Conservation (phyloP, 2,888 invertebrate species). For the Amaurobius ferox region DNA sequence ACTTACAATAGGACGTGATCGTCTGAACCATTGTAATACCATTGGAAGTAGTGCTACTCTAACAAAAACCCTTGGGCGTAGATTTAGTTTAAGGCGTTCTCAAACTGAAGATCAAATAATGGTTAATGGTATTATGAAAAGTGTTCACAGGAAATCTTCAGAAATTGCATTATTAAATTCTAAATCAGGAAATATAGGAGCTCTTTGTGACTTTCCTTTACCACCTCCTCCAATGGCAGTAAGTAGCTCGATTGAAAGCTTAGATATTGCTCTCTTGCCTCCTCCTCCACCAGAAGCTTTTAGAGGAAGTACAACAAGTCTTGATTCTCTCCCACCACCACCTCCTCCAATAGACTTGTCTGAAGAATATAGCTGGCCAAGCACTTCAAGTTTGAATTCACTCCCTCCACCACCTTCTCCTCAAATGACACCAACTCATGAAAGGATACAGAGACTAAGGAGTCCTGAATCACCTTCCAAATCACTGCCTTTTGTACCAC, state of each 20-base stretch:
- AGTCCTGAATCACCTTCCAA: slow-evolving; percentile 53
- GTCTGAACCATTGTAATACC: slow-evolving; percentile 67
- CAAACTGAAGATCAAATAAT: slow-evolving; percentile 73
- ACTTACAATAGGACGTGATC: slow-evolving; percentile 71
- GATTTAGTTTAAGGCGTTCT: slow-evolving; percentile 73
- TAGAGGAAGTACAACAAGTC: slow-evolving; percentile 66
- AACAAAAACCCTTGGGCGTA: slow-evolving; percentile 44
- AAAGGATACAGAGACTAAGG: slow-evolving; percentile 25
- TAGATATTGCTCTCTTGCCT: slow-evolving; percentile 74
- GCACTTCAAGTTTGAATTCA: slow-evolving; percentile 74
- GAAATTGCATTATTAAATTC: slow-evolving; percentile 34
- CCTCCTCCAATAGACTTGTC: slow-evolving; percentile 73
- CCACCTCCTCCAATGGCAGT: slow-evolving; percentile 84
- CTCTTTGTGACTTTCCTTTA: slow-evolving; percentile 80
- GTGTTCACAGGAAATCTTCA: slow-evolving; percentile 49
- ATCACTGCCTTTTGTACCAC: slow-evolving; percentile 49
- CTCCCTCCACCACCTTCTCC: slow-evolving; percentile 74
- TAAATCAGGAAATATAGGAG: slow-evolving; percentile 3
- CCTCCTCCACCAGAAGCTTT: slow-evolving; percentile 76
- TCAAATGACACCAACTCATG: slow-evolving; percentile 65
- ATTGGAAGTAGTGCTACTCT: slow-evolving; percentile 61
- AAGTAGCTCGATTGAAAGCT: slow-evolving; percentile 62
- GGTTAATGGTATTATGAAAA: slow-evolving; percentile 59
- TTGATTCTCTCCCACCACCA: slow-evolving; percentile 74
- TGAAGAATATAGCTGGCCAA: slow-evolving; percentile 73